Base-by-base conservation (phyloP, 1,140 invertebrate species). In the Ectropis grisescens region DNA sequence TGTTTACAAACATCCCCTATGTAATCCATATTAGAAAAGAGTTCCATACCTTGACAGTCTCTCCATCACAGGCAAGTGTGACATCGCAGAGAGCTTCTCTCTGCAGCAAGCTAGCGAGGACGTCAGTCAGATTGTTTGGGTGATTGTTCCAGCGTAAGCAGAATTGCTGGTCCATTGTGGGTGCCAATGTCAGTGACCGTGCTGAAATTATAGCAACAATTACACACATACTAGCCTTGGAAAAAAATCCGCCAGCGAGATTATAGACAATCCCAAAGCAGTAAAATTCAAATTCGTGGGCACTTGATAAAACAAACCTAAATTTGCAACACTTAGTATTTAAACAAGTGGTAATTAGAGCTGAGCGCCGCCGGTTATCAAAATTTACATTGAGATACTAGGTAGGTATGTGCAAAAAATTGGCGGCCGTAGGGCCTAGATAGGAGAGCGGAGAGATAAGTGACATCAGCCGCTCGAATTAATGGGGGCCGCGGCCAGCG, bases 131-230 rank as follows among this genome's bases (percentile, higher is more conserved):
- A 84, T 95, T 95, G 76, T 86, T 89, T 67, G 91, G 92, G 85
- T 95, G 93, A 85, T 96, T 96, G 87, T 95, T 95, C 94, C 94
- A 96, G 79, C 93, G 90, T 70, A 96, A 88, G 84, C 93, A 95
- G 85, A 94, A 96, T 87, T 95, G 93, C 88, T 95, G 93, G 86
- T 94, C 92, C 91, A 93, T 93, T 84, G 85, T 89, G 84, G 76
- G 75, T 72, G 72, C 67, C 74, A 75, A 55, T 79, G 82, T 82
- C 80, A 82, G 67, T 80, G 82, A 70, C 69, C 76, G 75, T 80
- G 70, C 82, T 82, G 74, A 42, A 67, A 76, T n/a, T n/a, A n/a
- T n/a, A n/a, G n/a, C 62, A 66, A 56, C 43, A 51, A 37, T 41
- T 37, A 47, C 33, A 40, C 37, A 39, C 3, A 19, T 19, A 19